A percentile compares a stretch with the other conserved stretches of the same genome.
Evolutionary conservation across 2,113 vertebrate species (phyloP).

Genomic region (Ondatra zibethicus): DNA sequence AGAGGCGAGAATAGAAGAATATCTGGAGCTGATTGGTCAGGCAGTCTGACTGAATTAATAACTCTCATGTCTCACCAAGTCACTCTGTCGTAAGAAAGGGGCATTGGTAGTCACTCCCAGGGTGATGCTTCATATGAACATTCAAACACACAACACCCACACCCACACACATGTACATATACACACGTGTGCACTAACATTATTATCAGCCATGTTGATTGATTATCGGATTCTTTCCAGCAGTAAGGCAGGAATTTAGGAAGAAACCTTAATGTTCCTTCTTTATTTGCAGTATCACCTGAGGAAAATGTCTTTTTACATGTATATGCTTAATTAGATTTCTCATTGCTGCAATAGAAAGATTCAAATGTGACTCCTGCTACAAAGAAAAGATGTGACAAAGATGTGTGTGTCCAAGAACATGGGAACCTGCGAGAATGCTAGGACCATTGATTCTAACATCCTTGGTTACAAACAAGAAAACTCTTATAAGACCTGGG

Average conservation of each 20-base stretch:
- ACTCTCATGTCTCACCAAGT: not conserved
- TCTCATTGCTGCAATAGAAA: not conserved
- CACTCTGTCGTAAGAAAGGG: not conserved
- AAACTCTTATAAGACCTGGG: not conserved
- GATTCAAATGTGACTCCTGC: not conserved
- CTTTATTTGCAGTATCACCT: not conserved
- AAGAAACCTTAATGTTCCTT: not conserved
- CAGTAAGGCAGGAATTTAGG: not conserved
- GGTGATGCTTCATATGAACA: not conserved
- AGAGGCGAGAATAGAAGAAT: not conserved
- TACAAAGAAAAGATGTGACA: not conserved
- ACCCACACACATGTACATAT: not conserved
- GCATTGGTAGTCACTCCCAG: not conserved
- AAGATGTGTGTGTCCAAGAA: not conserved
- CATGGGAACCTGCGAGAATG: accelerated
- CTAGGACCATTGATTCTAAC: not conserved
- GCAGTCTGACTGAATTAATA: not conserved
- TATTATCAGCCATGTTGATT: not conserved
- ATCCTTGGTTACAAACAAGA: not conserved
- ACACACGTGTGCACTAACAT: not conserved
- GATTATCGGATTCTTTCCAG: not conserved
- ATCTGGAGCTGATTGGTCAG: not conserved
- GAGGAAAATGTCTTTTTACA: not conserved
- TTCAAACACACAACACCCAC: not conserved
- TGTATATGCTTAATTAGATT: not conserved